Base-by-base conservation (phyloP, 2,113 vertebrate genomes). In the Nannospalax galili region DNA sequence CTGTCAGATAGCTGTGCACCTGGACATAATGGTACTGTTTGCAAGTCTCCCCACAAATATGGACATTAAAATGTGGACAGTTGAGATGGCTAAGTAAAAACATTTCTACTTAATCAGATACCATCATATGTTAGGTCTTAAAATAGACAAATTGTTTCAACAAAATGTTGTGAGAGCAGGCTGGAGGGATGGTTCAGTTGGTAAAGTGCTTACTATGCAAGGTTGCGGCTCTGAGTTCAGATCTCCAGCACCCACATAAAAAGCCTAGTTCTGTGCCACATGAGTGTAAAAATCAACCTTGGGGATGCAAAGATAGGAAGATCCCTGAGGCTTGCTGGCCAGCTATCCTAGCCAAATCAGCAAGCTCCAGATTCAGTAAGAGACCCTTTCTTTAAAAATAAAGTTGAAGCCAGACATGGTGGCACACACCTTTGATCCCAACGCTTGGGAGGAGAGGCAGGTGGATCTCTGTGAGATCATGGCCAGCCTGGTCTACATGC, bases 41-140 rank as follows among this genome's bases (percentile, higher is more conserved):
- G 1, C 45, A 86, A 62, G 82, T 65, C 79, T 28, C 30, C 4
- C 74, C 45, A n/a, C 52, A 81, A 17, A 94, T 62, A 35, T 12
- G 42, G 62, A n/a, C 2, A 10, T 14, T 84, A 80, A 86, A 52
- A n/a, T n/a, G n/a, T n/a, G n/a, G n/a, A n/a, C n/a, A n/a, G 69
- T 91, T 77, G 84, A 75, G 86, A 84, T 69, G 40, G 64, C 30
- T 77, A 45, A 87, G 37, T 70, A 84, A 94, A 80, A 11, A 80
- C 6, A 3, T 56, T 58, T 22, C 42, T 26, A 11, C 45, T 70
- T 86, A 78, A 70, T 75, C 32, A 87, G 80, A 77, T 75, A 35
- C 60, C 65, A 45, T 90, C 84, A 73, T n/a, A 72, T 5, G 32
- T 75, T 45, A 79, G 82, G 48, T 48, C 88, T 56, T 84, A 40